Percentiles rank a stretch among this genome's conserved stretches.
Evolutionary conservation across 30 jellyfish, hydroid and myxozoan genomes (phyloP).

Genomic region (Nemopilema nomurai): DNA sequence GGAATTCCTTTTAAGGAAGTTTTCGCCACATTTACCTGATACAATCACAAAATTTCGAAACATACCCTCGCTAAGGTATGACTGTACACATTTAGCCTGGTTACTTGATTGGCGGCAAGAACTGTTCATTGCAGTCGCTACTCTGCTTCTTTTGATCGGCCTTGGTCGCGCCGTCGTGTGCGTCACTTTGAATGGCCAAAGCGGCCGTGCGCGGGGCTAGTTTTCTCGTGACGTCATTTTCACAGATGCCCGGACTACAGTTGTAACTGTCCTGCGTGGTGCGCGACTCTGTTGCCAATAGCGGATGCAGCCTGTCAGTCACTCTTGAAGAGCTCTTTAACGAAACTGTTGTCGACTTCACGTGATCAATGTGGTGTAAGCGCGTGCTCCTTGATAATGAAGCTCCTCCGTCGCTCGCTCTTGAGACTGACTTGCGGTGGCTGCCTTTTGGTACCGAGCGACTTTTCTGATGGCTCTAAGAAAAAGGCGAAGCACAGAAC

Average conservation of each 20-base stretch:
- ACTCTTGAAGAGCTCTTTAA: conserved; percentile 51
- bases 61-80: too few species aligned
- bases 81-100: neutral
- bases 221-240: conserved; percentile 22
- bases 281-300: conserved; percentile 26
- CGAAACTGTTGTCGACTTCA: conserved; percentile 31
- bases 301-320: conserved; percentile 61
- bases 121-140: conserved; percentile 56
- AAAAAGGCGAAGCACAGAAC: conserved; percentile 7
- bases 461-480: conserved; percentile 39
- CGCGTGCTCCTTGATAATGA: conserved; percentile 31
- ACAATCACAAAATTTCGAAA: too few species aligned
- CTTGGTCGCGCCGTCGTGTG: conserved; percentile 9
- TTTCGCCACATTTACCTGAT: neutral
- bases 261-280: conserved; percentile 9
- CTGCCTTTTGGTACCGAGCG: conserved; percentile 45
- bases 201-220: conserved; percentile 53
- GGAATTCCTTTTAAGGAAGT: too few species aligned
- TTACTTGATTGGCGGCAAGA: conserved; percentile 70
- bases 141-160: conserved; percentile 31
- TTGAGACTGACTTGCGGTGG: conserved; percentile 41
- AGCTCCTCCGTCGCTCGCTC: conserved; percentile 39
- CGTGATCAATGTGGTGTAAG: conserved; percentile 9
- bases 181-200: conserved; percentile 41
- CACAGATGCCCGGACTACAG: conserved; percentile 4